Percentiles rank a stretch among this genome's conserved stretches.
Conservation (phyloP, 2,888 invertebrate genomes). For the Drosophila robusta region DNA sequence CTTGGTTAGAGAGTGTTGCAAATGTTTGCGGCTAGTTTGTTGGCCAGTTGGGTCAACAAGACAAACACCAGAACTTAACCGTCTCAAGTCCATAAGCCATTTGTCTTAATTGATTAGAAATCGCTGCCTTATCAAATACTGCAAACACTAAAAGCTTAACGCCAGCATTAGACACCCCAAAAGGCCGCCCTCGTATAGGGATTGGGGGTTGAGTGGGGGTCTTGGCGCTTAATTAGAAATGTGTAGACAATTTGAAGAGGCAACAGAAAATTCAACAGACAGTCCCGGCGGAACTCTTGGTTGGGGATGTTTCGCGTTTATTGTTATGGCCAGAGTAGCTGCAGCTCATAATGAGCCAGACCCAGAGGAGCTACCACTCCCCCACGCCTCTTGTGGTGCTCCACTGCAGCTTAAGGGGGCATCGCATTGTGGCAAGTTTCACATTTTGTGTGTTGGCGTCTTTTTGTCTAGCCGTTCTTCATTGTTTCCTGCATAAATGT, state of each 20-base stretch:
- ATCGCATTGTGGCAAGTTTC: conserved; percentile 37
- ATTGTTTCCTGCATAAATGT: conserved; percentile 60
- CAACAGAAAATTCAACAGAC: conserved; percentile 38
- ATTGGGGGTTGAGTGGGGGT: conserved; percentile 6
- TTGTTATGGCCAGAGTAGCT: conserved; percentile 41
- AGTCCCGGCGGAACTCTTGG: conserved; percentile 21
- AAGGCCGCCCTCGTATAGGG: not conserved
- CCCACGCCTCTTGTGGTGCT: not conserved
- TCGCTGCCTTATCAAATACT: conserved; percentile 18
- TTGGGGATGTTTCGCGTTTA: conserved; percentile 18
- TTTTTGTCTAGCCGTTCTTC: conserved; percentile 49
- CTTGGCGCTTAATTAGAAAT: conserved; percentile 69
- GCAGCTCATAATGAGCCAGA: conserved; percentile 48
- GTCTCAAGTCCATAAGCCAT: conserved; percentile 23
- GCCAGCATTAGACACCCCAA: conserved; percentile 7
- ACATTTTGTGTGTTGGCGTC: conserved; percentile 41
- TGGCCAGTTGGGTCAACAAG: conserved; percentile 32
- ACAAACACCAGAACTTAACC: conserved; percentile 16
- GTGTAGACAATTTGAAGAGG: conserved; percentile 66
- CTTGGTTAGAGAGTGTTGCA: conserved; percentile 39
- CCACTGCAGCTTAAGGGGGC: conserved; percentile 19
- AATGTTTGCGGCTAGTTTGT: conserved; percentile 45
- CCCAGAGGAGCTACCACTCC: conserved; percentile 2
- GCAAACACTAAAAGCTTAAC: conserved; percentile 5
- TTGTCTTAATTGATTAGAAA: conserved; percentile 43